Evolutionary conservation across 2,113 vertebrate genomes (phyloP).

Genomic region (Rhizomys pruinosus): DNA sequence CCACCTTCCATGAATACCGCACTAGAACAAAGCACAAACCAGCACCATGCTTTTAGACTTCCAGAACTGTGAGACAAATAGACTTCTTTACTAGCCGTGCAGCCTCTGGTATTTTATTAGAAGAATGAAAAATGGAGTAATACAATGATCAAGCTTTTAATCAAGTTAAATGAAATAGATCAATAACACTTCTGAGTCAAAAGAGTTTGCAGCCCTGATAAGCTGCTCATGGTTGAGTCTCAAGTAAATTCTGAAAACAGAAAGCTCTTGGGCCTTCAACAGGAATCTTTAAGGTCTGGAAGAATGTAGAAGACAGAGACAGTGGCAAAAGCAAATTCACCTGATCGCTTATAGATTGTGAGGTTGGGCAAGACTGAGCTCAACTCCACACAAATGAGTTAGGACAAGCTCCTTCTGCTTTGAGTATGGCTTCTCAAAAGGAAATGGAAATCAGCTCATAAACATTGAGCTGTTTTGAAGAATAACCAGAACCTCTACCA

Average conservation of each 20-base stretch:
- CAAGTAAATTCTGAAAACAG: neutral
- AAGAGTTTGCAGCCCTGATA: neutral
- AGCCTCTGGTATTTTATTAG: neutral
- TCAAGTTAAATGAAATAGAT: constrained; percentile 11
- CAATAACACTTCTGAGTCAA: neutral
- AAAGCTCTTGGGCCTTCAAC: neutral
- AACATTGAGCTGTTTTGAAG: neutral
- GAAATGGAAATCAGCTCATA: neutral
- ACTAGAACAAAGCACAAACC: neutral
- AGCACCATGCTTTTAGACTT: neutral
- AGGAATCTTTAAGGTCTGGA: neutral
- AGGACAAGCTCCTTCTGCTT: neutral
- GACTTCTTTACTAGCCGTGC: neutral
- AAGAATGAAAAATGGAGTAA: neutral
- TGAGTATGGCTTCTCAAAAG: constrained; percentile 31
- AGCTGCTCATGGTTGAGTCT: neutral
- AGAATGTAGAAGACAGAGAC: neutral
- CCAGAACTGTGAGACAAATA: neutral
- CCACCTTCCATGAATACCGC: neutral
- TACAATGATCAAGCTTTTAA: neutral
- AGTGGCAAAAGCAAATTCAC: neutral
- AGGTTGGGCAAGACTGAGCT: neutral
- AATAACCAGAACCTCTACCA: neutral
- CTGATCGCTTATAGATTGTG: neutral
- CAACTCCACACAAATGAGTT: neutral